A percentile compares a stretch with the other conserved stretches of the same genome.
These are phyloP conservation scores for Leguminivora glycinivorella DNA, from an alignment of 1,140 invertebrate genomes.

Conservation along the genomic window DNA sequence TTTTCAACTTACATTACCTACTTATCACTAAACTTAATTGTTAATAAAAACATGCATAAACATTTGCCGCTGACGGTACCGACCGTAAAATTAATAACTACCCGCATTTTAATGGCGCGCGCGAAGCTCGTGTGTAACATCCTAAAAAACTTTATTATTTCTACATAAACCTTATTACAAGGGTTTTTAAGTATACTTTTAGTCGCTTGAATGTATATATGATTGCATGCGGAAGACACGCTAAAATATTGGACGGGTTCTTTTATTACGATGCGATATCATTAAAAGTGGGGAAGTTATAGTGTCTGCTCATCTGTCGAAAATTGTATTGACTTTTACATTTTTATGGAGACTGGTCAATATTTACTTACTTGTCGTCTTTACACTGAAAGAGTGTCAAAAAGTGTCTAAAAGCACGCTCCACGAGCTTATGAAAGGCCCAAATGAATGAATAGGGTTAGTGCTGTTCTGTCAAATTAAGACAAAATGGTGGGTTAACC, in stretches of 20 bases:
- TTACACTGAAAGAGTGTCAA: too few species aligned
- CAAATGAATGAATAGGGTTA: too few species aligned
- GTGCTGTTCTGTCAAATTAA: too few species aligned
- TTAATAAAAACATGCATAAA: conserved; percentile 5
- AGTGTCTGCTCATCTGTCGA: background rate
- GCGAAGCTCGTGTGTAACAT: background rate
- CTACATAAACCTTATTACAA: background rate
- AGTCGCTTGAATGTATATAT: background rate
- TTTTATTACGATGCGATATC: conserved; percentile 16
- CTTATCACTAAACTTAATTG: background rate
- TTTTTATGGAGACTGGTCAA: background rate
- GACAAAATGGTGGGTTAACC: too few species aligned
- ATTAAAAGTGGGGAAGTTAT: conserved; percentile 3
- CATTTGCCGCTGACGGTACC: background rate
- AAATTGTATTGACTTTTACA: conserved; percentile 6
- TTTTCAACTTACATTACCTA: background rate
- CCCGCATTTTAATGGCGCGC: background rate
- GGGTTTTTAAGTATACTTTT: background rate
- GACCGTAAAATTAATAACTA: conserved; percentile 15
- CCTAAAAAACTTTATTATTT: background rate
- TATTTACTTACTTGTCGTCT: too few species aligned
- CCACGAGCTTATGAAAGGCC: too few species aligned
- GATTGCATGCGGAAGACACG: background rate
- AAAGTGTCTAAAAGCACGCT: too few species aligned
- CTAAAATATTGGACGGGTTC: conserved; percentile 19